phyloP scores from a whole-genome alignment of 2,113 vertebrate species.

The Mugil cephalus region DNA sequence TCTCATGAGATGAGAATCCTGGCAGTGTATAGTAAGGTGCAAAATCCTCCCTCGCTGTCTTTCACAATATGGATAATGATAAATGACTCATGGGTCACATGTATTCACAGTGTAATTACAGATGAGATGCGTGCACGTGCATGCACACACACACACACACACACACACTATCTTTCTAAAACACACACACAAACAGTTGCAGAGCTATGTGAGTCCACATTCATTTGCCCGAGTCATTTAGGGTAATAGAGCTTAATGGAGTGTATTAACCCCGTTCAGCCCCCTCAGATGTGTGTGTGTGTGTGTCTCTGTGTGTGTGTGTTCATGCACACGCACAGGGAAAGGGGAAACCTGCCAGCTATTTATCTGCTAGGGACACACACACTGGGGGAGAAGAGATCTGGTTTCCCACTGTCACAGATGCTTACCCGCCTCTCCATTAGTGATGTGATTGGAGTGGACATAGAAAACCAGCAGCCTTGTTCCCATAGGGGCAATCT shows the following conservation, averaged over 20 bases:
- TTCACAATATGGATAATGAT: conserved; percentile 61
- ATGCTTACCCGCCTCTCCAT: conserved; percentile 87
- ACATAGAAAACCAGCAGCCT: conserved; percentile 79
- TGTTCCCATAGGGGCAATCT: conserved; percentile 79
- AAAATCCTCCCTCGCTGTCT: conserved; percentile 34
- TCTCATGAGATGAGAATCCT: conserved; percentile 5
- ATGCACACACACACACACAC: conserved; percentile 28
- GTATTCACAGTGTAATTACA: conserved; percentile 74
- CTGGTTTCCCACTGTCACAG: conserved; percentile 82
- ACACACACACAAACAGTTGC: conserved; percentile 27
- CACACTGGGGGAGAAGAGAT: conserved; percentile 63
- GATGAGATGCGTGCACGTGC: conserved; percentile 46
- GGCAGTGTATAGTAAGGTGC: conserved; percentile 14
- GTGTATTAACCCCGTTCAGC: conserved; percentile 77
- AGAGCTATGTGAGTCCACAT: conserved; percentile 74
- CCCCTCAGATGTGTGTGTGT: conserved; percentile 47
- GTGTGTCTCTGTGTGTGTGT: conserved; percentile 45
- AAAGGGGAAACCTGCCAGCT: conserved; percentile 87
- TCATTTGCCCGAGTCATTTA: conserved; percentile 80
- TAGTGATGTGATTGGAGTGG: conserved; percentile 92
- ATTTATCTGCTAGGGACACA: conserved; percentile 73
- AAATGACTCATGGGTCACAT: conserved; percentile 72
- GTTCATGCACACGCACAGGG: conserved; percentile 55
- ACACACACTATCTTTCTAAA: conserved; percentile 34
- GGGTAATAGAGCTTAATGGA: conserved; percentile 83